These are phyloP conservation scores for Hyposmocoma kahamanoa DNA, from an alignment of 1,140 invertebrate species.

Conservation along the genomic window DNA sequence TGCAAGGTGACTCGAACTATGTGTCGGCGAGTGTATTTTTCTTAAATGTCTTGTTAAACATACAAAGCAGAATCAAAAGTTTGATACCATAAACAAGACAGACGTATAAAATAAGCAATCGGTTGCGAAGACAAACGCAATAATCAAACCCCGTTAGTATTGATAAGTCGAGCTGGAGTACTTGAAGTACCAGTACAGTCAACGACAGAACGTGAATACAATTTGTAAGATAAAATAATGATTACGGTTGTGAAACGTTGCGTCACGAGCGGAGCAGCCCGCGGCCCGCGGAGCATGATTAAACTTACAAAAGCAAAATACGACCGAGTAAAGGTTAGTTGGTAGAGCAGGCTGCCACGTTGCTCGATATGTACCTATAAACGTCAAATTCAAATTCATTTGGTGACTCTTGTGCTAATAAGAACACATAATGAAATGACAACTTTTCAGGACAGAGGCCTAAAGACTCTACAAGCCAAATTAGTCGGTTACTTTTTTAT, in stretches of 20 bases:
- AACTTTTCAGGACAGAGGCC: too few species aligned
- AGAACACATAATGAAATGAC: too few species aligned
- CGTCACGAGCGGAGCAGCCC: slow-evolving; percentile 56
- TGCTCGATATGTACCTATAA: too few species aligned
- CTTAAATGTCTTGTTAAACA: too few species aligned
- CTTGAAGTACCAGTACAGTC: slow-evolving; percentile 44
- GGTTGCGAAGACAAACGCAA: slow-evolving; percentile 18
- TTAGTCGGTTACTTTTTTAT: too few species aligned
- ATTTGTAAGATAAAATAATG: slow-evolving; percentile 72
- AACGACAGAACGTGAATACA: slow-evolving; percentile 52
- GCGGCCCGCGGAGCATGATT: slow-evolving; percentile 59
- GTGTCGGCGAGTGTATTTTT: too few species aligned
- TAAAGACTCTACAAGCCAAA: too few species aligned
- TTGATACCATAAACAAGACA: not conserved
- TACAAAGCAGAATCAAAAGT: not conserved
- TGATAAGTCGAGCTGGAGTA: slow-evolving; percentile 18
- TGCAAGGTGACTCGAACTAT: too few species aligned
- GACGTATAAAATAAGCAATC: not conserved
- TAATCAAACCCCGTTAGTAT: slow-evolving; percentile 19
- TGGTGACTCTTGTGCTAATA: too few species aligned
- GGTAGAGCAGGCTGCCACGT: too few species aligned
- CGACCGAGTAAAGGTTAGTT: slow-evolving; percentile 66
- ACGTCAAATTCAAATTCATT: too few species aligned
- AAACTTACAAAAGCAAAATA: slow-evolving; percentile 72
- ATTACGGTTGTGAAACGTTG: slow-evolving; percentile 67